Conservation (phyloP, 2,888 invertebrate genomes). For the Campoplex nolae region DNA sequence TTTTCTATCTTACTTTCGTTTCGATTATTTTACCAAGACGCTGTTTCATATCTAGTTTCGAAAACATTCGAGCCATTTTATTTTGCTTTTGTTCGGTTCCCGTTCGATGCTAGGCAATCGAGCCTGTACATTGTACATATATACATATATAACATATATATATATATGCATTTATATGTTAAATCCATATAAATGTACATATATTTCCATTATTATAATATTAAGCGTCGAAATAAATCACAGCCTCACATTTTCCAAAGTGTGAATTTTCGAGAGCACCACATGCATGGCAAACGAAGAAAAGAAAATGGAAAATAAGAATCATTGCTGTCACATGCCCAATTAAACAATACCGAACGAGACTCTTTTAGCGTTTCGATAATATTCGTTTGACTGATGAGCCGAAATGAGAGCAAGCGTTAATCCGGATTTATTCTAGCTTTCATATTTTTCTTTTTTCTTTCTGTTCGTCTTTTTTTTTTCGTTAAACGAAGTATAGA, state of each 20-base stretch:
- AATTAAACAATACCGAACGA: slow-evolving; percentile 41
- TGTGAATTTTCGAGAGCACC: background rate
- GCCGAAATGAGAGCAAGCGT: slow-evolving; percentile 47
- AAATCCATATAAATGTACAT: slow-evolving; percentile 68
- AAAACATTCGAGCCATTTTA: background rate
- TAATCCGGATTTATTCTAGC: slow-evolving; percentile 13
- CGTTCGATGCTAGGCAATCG: slow-evolving; percentile 33
- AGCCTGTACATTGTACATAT: slow-evolving; percentile 66
- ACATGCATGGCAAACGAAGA: background rate
- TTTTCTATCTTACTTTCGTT: background rate
- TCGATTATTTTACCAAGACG: background rate
- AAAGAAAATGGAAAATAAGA: slow-evolving; percentile 23
- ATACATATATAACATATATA: slow-evolving; percentile 39
- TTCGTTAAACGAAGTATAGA: slow-evolving; percentile 71
- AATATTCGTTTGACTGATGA: slow-evolving; percentile 49
- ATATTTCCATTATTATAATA: slow-evolving; percentile 60
- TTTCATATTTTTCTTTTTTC: background rate
- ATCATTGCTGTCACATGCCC: slow-evolving; percentile 57
- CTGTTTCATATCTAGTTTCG: background rate
- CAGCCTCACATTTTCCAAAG: slow-evolving; percentile 8
- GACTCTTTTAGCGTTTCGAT: slow-evolving; percentile 34
- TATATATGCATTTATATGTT: slow-evolving; percentile 66
- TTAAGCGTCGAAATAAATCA: slow-evolving; percentile 49
- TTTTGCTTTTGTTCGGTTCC: slow-evolving; percentile 16
- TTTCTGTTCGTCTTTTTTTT: slow-evolving; percentile 5